These are phyloP conservation scores for Masticophis lateralis DNA, from an alignment of 2,797 vertebrate species.

Conservation along the genomic window DNA sequence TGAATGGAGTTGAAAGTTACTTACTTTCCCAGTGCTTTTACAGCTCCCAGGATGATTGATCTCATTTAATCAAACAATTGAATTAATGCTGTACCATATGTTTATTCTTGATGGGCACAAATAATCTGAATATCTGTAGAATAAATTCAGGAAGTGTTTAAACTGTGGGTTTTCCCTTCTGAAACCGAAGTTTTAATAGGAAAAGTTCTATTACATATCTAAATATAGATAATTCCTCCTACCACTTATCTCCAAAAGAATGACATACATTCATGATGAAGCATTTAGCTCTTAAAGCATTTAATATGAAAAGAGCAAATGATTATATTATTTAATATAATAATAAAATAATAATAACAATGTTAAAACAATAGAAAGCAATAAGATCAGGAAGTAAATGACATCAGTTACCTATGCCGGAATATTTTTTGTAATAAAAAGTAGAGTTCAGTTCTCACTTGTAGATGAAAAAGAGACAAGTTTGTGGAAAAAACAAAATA, in stretches of 20 bases:
- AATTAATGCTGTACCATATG: background rate
- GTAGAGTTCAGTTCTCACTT: background rate
- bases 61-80: too few species aligned
- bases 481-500: background rate
- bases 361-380: background rate
- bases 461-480: background rate
- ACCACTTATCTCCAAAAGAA: background rate
- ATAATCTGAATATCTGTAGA: slow-evolving; percentile 8
- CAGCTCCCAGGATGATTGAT: too few species aligned
- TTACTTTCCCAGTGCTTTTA: too few species aligned
- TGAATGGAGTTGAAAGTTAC: too few species aligned
- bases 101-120: slow-evolving; percentile 9
- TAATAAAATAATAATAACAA: background rate
- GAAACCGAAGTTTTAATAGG: background rate
- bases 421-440: background rate
- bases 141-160: background rate
- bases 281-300: background rate
- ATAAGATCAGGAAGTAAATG: background rate
- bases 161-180: slow-evolving; percentile 1
- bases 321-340: background rate
- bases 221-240: background rate
- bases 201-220: background rate
- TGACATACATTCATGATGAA: background rate
- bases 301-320: background rate
- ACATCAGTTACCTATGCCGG: too few species aligned